A percentile compares a stretch with the other conserved stretches of the same genome.
Evolutionary conservation across 1,140 invertebrate genomes (phyloP).

Genomic region (Eumeta japonica): DNA sequence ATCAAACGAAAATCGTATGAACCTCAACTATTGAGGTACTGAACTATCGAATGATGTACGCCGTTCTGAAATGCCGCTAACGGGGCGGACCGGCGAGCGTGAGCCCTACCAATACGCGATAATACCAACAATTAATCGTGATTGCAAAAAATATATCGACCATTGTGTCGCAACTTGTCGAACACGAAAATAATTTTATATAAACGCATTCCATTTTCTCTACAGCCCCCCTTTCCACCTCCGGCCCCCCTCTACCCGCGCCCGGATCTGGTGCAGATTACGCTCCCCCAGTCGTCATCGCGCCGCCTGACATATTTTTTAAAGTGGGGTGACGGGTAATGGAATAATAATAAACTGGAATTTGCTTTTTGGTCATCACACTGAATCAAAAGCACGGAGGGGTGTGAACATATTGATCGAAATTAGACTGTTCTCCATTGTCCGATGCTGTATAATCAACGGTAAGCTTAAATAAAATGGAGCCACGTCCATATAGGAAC

Average conservation of each 20-base stretch:
- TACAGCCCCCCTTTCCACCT: slow-evolving; percentile 31
- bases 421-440: slow-evolving; percentile 40
- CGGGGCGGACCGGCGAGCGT: slow-evolving; percentile 50
- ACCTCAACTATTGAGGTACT: too few species aligned
- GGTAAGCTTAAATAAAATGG: slow-evolving; percentile 44
- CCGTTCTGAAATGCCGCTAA: too few species aligned
- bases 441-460: slow-evolving; percentile 55
- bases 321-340: slow-evolving; percentile 50
- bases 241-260: slow-evolving; percentile 14
- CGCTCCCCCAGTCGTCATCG: slow-evolving; percentile 44
- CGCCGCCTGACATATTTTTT: slow-evolving; percentile 50
- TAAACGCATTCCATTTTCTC: slow-evolving; percentile 55
- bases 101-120: slow-evolving; percentile 57
- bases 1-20: too few species aligned
- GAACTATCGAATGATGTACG: too few species aligned
- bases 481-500: slow-evolving; percentile 35
- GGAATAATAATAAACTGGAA: slow-evolving; percentile 58
- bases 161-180: slow-evolving; percentile 51
- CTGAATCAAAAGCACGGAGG: slow-evolving; percentile 49
- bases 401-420: slow-evolving; percentile 50
- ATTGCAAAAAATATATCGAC: slow-evolving; percentile 44
- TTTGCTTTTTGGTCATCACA: slow-evolving; percentile 55
- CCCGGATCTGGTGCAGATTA: slow-evolving; percentile 27
- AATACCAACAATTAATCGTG: slow-evolving; percentile 54
- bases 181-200: slow-evolving; percentile 58